Percentiles rank a stretch among this genome's conserved stretches.
These are phyloP conservation scores for Odontothrips loti DNA, from an alignment of 2,888 invertebrate species.

Conservation along the genomic window DNA sequence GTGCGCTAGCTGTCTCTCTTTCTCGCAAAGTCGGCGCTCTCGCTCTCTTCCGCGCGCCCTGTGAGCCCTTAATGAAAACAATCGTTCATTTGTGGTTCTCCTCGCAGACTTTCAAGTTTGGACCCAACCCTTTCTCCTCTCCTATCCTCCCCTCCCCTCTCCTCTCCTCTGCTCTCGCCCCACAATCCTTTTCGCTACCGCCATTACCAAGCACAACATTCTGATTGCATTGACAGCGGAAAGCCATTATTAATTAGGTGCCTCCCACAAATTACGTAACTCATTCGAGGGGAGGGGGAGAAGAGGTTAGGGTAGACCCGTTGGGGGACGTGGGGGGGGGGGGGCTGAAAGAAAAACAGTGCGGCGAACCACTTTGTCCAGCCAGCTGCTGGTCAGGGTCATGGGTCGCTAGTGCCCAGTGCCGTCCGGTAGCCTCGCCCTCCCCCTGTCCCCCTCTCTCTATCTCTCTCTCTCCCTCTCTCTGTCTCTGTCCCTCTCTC, in stretches of 20 bases:
- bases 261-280: too few species aligned
- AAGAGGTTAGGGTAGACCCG: too few species aligned
- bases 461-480: background rate
- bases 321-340: too few species aligned
- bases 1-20: too few species aligned
- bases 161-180: background rate
- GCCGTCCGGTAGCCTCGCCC: too few species aligned
- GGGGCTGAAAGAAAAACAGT: background rate
- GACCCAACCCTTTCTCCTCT: background rate
- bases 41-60: too few species aligned
- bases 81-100: slow-evolving; percentile 24
- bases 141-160: background rate
- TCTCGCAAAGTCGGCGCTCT: too few species aligned
- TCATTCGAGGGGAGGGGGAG: too few species aligned
- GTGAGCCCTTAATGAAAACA: slow-evolving; percentile 16
- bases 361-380: too few species aligned
- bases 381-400: too few species aligned
- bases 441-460: background rate
- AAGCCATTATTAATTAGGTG: background rate
- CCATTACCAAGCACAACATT: slow-evolving; percentile 16
- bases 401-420: too few species aligned
- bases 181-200: background rate
- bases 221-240: slow-evolving; percentile 10
- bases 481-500: background rate
- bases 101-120: slow-evolving; percentile 21